These are phyloP conservation scores for Iguana delicatissima DNA, from an alignment of 2,797 vertebrate species.

Conservation along the genomic window DNA sequence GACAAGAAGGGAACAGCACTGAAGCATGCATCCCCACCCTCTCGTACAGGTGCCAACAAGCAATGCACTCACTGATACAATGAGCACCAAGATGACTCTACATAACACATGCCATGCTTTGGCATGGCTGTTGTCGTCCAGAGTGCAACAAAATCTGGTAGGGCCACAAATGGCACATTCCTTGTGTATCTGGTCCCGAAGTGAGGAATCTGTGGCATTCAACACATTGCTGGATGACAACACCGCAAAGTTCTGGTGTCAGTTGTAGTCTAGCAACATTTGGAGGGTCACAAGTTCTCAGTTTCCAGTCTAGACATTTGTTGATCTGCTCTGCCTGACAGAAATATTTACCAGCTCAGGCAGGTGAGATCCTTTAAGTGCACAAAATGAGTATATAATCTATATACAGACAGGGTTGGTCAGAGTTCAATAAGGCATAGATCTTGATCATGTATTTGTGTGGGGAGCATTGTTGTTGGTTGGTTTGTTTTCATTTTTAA, in stretches of 20 bases:
- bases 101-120: accelerated
- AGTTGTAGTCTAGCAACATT: too few relatives aligned
- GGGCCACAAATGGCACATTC: too few relatives aligned
- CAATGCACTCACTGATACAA: background rate
- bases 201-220: background rate
- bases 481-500: too few relatives aligned
- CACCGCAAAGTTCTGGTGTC: too few relatives aligned
- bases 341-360: background rate
- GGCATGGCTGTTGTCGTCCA: background rate
- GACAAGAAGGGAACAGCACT: constrained; percentile 22
- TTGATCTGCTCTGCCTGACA: background rate
- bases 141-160: too few relatives aligned
- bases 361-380: background rate
- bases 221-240: background rate
- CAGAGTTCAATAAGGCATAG: too few relatives aligned
- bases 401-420: too few relatives aligned
- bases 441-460: too few relatives aligned
- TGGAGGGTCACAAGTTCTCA: background rate
- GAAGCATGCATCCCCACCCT: constrained; percentile 30
- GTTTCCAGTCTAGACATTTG: background rate
- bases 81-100: background rate
- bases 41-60: constrained; percentile 57
- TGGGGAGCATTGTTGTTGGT: too few relatives aligned
- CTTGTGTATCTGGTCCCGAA: background rate
- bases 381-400: too few relatives aligned